Conservation (phyloP, 2,888 invertebrate genomes). For the Platycheirus rosarum region DNA sequence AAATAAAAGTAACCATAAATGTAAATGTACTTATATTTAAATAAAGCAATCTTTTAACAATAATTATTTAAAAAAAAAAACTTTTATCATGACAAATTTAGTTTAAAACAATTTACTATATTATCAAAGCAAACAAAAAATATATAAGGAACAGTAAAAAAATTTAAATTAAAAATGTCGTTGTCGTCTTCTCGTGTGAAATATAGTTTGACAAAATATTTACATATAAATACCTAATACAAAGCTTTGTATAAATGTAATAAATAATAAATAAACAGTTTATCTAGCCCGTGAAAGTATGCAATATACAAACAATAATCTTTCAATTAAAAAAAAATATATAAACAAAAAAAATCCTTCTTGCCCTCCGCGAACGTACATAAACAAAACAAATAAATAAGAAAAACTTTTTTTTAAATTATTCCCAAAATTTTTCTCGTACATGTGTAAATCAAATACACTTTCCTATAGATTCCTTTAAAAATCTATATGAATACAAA, state of each 20-base stretch:
- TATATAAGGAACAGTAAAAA: constrained; percentile 21
- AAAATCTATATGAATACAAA: constrained; percentile 31
- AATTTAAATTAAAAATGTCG: constrained; percentile 40
- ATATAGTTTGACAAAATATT: constrained; percentile 35
- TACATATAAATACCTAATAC: constrained; percentile 19
- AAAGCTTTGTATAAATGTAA: constrained; percentile 67
- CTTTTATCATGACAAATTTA: constrained; percentile 57
- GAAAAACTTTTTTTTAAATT: constrained; percentile 36
- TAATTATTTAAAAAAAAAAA: constrained; percentile 27
- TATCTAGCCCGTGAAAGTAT: constrained; percentile 44
- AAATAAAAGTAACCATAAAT: constrained; percentile 8
- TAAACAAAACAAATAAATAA: constrained; percentile 34
- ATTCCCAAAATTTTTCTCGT: constrained; percentile 54
- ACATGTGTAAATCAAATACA: constrained; percentile 19
- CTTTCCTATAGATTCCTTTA: constrained; percentile 52
- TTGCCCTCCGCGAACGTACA: constrained; percentile 69
- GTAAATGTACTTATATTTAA: constrained; percentile 62
- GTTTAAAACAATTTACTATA: constrained; percentile 70
- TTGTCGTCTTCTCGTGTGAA: constrained; percentile 69
- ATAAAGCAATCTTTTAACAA: constrained; percentile 62
- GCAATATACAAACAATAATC: constrained; percentile 44
- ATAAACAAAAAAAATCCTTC: constrained; percentile 50
- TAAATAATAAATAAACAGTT: constrained; percentile 3
- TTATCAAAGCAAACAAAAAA: constrained; percentile 28
- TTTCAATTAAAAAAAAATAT: constrained; percentile 36